Evolutionary conservation across 2,113 vertebrate genomes (phyloP).

Genomic region (Polypterus senegalus): DNA sequence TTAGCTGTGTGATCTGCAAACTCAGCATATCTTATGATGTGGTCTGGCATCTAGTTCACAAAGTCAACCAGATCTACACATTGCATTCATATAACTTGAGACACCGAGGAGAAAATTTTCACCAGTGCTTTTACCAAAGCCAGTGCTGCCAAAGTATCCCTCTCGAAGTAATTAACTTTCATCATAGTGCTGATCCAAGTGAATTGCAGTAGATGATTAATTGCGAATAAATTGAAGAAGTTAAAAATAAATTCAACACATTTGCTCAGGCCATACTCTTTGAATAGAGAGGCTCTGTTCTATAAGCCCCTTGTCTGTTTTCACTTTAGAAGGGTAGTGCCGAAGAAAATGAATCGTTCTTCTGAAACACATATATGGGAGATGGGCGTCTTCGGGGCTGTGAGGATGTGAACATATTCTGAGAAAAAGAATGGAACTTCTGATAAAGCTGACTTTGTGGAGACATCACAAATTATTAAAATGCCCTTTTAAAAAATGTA

Average conservation of each 20-base stretch:
- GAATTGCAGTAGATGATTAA: constrained; percentile 47
- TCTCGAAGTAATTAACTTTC: constrained; percentile 43
- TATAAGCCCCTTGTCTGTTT: neutral
- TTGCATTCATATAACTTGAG: constrained; percentile 55
- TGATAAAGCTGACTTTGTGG: no score
- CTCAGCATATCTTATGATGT: constrained; percentile 71
- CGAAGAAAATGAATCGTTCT: neutral
- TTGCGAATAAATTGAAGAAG: constrained; percentile 43
- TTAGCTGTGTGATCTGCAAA: constrained; percentile 47
- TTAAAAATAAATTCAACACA: constrained; percentile 35
- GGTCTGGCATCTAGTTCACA: constrained; percentile 79
- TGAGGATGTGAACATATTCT: no score
- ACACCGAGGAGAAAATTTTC: neutral
- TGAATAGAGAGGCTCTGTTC: neutral
- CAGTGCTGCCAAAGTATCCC: constrained; percentile 40
- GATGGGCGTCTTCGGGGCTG: no score
- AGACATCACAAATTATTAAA: no score
- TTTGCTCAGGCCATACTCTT: constrained; percentile 4
- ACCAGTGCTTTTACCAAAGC: constrained; percentile 18
- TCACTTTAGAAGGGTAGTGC: neutral
- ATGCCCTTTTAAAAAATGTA: no score
- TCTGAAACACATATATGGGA: constrained; percentile 1
- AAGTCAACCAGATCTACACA: constrained; percentile 59
- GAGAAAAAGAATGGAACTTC: no score
- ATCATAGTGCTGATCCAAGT: constrained; percentile 47